Conservation (phyloP, 2,113 vertebrate species). For the Oreotrochilus melanogaster region DNA sequence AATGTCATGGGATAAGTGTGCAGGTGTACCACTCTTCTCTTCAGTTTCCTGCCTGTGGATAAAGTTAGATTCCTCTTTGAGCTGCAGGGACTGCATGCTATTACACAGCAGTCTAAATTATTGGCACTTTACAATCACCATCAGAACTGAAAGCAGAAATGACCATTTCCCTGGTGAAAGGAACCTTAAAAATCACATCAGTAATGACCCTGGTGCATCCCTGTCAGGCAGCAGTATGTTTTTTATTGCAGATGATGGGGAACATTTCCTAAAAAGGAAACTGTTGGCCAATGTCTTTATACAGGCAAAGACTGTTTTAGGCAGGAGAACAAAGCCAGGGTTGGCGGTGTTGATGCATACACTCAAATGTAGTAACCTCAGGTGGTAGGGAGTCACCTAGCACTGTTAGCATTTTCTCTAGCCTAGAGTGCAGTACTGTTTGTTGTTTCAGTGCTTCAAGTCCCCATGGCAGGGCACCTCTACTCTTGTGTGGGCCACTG, state of each 20-base stretch:
- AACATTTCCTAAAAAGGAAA: neutral
- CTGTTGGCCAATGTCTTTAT: neutral
- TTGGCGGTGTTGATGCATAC: neutral
- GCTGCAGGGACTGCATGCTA: neutral
- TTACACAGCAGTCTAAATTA: rapidly evolving
- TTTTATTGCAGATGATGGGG: neutral
- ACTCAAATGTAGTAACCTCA: neutral
- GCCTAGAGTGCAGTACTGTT: neutral
- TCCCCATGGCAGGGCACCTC: rapidly evolving
- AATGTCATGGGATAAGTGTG: rapidly evolving
- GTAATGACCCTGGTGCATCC: neutral
- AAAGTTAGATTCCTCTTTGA: neutral
- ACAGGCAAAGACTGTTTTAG: neutral
- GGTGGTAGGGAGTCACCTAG: neutral
- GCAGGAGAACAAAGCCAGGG: neutral
- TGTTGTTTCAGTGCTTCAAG: neutral
- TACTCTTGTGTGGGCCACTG: rapidly evolving
- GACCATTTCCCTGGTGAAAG: neutral
- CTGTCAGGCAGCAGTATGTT: neutral
- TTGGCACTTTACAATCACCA: neutral
- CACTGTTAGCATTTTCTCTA: neutral
- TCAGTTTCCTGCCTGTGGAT: neutral
- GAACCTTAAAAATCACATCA: neutral
- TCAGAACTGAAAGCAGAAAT: neutral
- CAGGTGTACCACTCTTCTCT: neutral